Conservation (phyloP, 2,113 vertebrate species). For the Thomomys bottae region DNA sequence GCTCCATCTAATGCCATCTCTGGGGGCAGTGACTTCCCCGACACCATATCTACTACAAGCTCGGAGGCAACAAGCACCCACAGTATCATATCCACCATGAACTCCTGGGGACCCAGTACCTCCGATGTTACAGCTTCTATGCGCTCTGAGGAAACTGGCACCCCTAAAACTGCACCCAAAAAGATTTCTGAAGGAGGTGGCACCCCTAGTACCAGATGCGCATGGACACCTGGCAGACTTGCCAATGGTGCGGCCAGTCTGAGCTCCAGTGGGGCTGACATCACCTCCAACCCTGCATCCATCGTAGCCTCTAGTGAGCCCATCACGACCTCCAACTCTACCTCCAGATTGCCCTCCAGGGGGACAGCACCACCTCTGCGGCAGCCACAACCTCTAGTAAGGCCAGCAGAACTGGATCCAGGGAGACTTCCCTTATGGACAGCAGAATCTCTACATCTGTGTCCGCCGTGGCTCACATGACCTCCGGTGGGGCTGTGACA, state of each 20-base stretch:
- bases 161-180: too few species aligned
- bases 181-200: accelerated
- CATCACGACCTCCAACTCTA: not conserved
- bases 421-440: accelerated
- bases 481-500: not conserved
- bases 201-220: too few species aligned
- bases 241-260: accelerated
- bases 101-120: too few species aligned
- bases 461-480: not conserved
- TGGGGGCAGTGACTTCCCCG: too few species aligned
- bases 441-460: accelerated
- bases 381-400: accelerated
- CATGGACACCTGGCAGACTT: too few species aligned
- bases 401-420: accelerated
- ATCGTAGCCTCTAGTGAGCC: accelerated
- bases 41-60: too few species aligned
- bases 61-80: too few species aligned
- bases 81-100: too few species aligned
- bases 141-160: too few species aligned
- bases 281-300: not conserved
- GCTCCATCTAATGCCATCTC: too few species aligned
- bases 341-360: accelerated
- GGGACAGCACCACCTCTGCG: accelerated
- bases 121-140: too few species aligned
- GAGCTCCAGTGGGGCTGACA: accelerated